Base-by-base conservation (phyloP, 2,888 invertebrate species). In the Tortrix viridana region DNA sequence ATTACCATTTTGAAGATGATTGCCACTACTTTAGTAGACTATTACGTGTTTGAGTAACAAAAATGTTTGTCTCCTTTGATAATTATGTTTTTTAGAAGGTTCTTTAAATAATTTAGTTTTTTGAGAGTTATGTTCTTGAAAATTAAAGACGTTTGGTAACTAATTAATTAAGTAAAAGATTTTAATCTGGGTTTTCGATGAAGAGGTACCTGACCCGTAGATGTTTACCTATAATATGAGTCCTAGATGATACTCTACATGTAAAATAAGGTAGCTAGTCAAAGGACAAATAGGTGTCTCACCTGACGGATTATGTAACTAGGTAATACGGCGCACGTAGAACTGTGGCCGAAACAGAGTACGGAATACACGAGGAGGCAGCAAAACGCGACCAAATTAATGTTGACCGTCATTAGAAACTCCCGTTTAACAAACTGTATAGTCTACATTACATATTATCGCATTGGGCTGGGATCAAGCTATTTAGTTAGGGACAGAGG, bases 351-450 rank as follows among this genome's bases (percentile, higher is more conserved):
- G 26, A 50, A 56, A 56, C 50, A 46, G 56, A 50, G 46, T 62
- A 56, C 22, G 14, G 20, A 41, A 32, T 32, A 32, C 26, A 14
- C 32, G 26, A 49, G 49, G 49, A 26, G 60, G 60, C 54, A 49
- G 55, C 50, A 38, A 57, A 63, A 58, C 43, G 48, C 22, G 20
- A 22, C 43, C 43, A 63, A 58, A 63, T 63, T 63, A 43, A 43
- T 58, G 53, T 32, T 53, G 63, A 58, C 63, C 63, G 58, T 58
- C 57, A 63, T 58, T 63, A 63, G 57, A 63, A 62, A 57, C 57
- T 63, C 38, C 62, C 56, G 56, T 62, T 62, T 56, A 57, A 57
- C 62, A 62, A 57, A 57, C 62, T 57, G 52, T 47, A n/a, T n/a
- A 57, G 50, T 52, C 62, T 57, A 47, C 50, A 23, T 57, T 52